Evolutionary conservation across 2,888 invertebrate genomes (phyloP).

Genomic region (Proisotoma minuta): DNA sequence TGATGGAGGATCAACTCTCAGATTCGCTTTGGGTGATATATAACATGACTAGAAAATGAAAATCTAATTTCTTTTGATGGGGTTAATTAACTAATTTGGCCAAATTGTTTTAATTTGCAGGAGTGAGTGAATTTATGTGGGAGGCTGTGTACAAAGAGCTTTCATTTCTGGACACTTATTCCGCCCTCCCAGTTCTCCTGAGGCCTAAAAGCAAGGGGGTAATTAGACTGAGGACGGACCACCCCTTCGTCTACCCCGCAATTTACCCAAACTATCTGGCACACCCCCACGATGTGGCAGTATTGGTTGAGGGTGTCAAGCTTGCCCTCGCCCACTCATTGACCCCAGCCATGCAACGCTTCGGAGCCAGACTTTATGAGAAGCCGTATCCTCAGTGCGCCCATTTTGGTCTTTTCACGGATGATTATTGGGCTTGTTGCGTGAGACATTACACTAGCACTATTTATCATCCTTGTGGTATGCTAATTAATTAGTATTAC

Average conservation of each 20-base stretch:
- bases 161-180: constrained; percentile 33
- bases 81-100: too few species aligned
- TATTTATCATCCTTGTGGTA: constrained; percentile 70
- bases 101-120: constrained; percentile 11
- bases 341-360: constrained; percentile 69
- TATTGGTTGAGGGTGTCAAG: constrained; percentile 78
- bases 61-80: too few species aligned
- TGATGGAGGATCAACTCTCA: constrained; percentile 74
- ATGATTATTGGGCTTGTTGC: constrained; percentile 67
- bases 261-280: constrained; percentile 48
- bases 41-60: too few species aligned
- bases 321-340: constrained; percentile 73
- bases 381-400: constrained; percentile 73
- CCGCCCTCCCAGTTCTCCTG: constrained; percentile 35
- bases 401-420: constrained; percentile 63
- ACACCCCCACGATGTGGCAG: constrained; percentile 72
- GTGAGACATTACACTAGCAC: constrained; percentile 68
- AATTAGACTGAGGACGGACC: constrained; percentile 24
- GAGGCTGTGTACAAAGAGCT: constrained; percentile 40
- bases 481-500: constrained; percentile 53
- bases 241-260: constrained; percentile 31
- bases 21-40: constrained; percentile 69
- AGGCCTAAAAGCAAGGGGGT: constrained; percentile 30
- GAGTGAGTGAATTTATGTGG: constrained; percentile 26
- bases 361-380: constrained; percentile 66